These are phyloP conservation scores for Chrysolina haemoptera DNA, from an alignment of 2,888 invertebrate species.

Conservation along the genomic window DNA sequence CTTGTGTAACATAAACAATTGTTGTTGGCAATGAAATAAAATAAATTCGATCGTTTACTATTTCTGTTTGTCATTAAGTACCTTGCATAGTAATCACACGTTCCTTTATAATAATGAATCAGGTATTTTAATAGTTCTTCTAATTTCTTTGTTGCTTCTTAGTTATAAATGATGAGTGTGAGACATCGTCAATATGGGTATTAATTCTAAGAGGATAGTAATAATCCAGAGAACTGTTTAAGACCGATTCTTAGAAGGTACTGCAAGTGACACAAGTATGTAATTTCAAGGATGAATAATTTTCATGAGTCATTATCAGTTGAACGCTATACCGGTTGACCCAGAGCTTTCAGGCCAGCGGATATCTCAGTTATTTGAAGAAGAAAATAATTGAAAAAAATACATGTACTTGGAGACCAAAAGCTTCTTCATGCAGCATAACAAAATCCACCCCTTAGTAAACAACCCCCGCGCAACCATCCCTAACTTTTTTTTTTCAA, in stretches of 20 bases:
- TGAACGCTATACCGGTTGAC: no score
- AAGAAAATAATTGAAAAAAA: no score
- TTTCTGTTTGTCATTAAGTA: conserved; percentile 7
- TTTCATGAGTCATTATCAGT: no score
- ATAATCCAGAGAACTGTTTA: not conserved
- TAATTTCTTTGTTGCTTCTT: not conserved
- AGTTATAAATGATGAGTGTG: not conserved
- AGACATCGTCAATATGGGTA: not conserved
- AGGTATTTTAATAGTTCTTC: not conserved
- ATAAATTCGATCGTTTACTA: conserved; percentile 1
- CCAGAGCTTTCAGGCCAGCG: no score
- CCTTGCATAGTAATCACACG: conserved; percentile 1
- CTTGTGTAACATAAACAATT: conserved; percentile 13
- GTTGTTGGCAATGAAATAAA: conserved; percentile 8
- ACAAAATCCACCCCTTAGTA: no score
- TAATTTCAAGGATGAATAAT: not conserved
- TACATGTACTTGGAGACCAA: no score
- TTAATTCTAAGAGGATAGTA: not conserved
- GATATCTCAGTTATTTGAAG: no score
- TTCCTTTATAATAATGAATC: not conserved
- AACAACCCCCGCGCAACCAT: no score
- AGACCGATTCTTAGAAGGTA: not conserved
- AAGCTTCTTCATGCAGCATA: no score
- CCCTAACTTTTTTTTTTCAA: no score
- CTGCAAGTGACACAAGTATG: not conserved